Percentiles rank a stretch among this genome's conserved stretches.
Conservation (phyloP, 2,888 invertebrate genomes). For the Leptinotarsa rubiginosa region DNA sequence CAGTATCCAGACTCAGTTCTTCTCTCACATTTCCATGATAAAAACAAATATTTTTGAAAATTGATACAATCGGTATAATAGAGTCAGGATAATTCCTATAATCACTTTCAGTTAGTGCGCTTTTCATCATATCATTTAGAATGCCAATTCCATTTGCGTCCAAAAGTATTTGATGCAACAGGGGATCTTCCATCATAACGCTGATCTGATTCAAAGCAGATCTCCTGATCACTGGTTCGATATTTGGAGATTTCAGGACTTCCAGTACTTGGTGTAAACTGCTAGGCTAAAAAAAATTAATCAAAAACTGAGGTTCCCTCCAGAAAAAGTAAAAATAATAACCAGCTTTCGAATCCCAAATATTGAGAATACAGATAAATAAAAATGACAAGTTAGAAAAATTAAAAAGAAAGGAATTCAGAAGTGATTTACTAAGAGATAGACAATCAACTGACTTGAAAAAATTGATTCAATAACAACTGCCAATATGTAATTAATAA, state of each 20-base stretch:
- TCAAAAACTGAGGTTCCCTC: too few relatives aligned
- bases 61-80: slow-evolving; percentile 66
- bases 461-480: too few relatives aligned
- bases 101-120: slow-evolving; percentile 65
- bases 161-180: slow-evolving; percentile 73
- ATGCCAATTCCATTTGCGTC: slow-evolving; percentile 70
- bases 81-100: slow-evolving; percentile 69
- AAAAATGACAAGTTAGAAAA: too few relatives aligned
- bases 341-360: too few relatives aligned
- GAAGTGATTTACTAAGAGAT: not conserved
- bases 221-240: slow-evolving; percentile 76
- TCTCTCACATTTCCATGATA: slow-evolving; percentile 71
- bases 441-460: too few relatives aligned
- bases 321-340: too few relatives aligned
- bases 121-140: slow-evolving; percentile 66
- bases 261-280: slow-evolving; percentile 67
- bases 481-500: too few relatives aligned
- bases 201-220: slow-evolving; percentile 77
- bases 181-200: slow-evolving; percentile 74
- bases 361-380: too few relatives aligned
- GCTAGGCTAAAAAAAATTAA: slow-evolving; percentile 63
- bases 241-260: slow-evolving; percentile 58
- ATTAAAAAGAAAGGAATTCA: not conserved
- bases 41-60: slow-evolving; percentile 68
- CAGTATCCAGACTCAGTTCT: slow-evolving; percentile 69